Evolutionary conservation across 1,140 invertebrate genomes (phyloP), one percentile per base, ranked within the genome.

Genomic region (Eubasilissa regina): DNA sequence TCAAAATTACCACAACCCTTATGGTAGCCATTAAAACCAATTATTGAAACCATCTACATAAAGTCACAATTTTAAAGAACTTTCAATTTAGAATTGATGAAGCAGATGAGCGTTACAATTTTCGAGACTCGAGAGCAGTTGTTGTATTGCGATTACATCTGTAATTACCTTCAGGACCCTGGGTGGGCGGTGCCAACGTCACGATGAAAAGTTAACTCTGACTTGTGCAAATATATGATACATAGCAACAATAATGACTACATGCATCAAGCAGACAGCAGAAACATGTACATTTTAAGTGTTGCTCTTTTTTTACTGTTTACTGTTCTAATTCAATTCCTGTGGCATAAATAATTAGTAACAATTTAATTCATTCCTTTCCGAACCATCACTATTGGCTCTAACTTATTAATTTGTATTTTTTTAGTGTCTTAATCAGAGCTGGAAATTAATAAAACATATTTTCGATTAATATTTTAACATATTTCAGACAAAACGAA

Each of bases 181-280:
- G 64, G 48, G n/a, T 66, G 75, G 78, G 78, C 78, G 78, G 73
- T 35, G 10, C 56, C 10, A 15, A 72, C 53, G 66, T 79, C 78
- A 79, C 43, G 64, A 64, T 79, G 78, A 75, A 79, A 79, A 79
- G 78, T 79, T 79, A 56, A 6, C 45, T 60, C 45, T 21, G 62
- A 77, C 74, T 62, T 76, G 74, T 76, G 58, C 74, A 76, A 76
- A 76, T 76, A 76, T 62, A 76, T 60, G 74, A 76, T 76, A 76
- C 56, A 76, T 64, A 62, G 58, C 47, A 25, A 51, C 44, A 76
- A 62, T 76, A 76, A 76, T 62, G 58, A 62, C 58, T 25, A 11
- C 48, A 73, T 73, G 53, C 68, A 73, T 73, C 68, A 73, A n/a
- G 12, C 68, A 12, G 68, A 73, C 68, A 73, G 68, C 25, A 13